A percentile compares a stretch with the other conserved stretches of the same genome.
phyloP scores from a whole-genome alignment of 2,888 invertebrate species.

The Drosophila emarginata region DNA sequence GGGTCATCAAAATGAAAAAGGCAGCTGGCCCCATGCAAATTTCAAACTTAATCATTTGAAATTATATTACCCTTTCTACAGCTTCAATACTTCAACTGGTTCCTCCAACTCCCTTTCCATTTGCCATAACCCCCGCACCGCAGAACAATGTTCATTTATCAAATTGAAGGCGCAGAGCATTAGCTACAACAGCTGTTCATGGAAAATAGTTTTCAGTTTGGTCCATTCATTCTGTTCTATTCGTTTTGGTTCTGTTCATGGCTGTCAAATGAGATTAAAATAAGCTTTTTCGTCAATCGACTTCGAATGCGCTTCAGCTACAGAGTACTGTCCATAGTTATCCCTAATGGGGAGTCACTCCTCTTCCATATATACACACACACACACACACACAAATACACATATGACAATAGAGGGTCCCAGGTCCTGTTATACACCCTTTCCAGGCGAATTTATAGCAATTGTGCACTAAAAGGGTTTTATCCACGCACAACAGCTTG shows the following conservation, averaged over 20 bases:
- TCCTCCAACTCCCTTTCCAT: no score
- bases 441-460: slow-evolving; percentile 75
- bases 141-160: slow-evolving; percentile 63
- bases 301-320: slow-evolving; percentile 50
- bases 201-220: slow-evolving; percentile 49
- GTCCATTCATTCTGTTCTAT: slow-evolving; percentile 21
- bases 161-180: slow-evolving; percentile 48
- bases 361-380: slow-evolving; percentile 13
- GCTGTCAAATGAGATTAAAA: slow-evolving; percentile 79
- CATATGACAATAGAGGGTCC: slow-evolving; percentile 33
- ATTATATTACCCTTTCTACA: slow-evolving; percentile 51
- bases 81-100: background rate
- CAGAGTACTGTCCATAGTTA: slow-evolving; percentile 25
- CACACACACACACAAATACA: slow-evolving; percentile 38
- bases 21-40: slow-evolving; percentile 58
- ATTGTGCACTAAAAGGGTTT: slow-evolving; percentile 79
- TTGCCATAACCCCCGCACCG: slow-evolving; percentile 42
- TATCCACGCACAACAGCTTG: slow-evolving; percentile 80
- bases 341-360: slow-evolving; percentile 29
- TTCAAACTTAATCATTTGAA: slow-evolving; percentile 74
- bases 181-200: slow-evolving; percentile 66
- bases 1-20: slow-evolving; percentile 65
- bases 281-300: slow-evolving; percentile 79
- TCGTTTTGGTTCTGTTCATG: slow-evolving; percentile 34
- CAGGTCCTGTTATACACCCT: background rate